Evolutionary conservation across 2,888 invertebrate species (phyloP).

Genomic region (Nasonovia ribisnigri): DNA sequence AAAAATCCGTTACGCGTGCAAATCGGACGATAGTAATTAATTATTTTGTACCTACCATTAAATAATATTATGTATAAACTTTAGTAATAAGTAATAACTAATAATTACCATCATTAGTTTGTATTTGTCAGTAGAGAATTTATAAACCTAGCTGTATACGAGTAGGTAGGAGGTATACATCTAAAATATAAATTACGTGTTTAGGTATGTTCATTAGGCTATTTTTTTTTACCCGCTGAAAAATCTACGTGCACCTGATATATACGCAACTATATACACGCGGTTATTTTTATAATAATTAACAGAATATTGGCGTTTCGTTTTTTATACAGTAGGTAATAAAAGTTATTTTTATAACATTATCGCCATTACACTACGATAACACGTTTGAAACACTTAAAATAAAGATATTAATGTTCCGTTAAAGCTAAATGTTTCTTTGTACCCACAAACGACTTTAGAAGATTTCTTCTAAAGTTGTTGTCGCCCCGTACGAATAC

Average conservation of each 20-base stretch:
- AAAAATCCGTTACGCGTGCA: neutral
- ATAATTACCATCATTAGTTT: neutral
- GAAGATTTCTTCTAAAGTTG: constrained; percentile 6
- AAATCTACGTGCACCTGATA: neutral
- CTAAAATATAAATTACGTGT: neutral
- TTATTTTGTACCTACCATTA: neutral
- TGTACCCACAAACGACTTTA: neutral
- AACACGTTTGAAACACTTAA: constrained; percentile 11
- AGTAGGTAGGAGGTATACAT: neutral
- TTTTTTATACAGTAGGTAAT: constrained; percentile 13
- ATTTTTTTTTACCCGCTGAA: neutral
- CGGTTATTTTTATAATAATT: neutral
- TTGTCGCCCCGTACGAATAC: neutral
- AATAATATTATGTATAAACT: neutral
- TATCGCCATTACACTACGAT: neutral
- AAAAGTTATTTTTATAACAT: constrained; percentile 18
- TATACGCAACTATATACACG: neutral
- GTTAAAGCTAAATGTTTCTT: neutral
- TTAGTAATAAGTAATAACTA: neutral
- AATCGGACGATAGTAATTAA: neutral
- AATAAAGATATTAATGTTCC: constrained; percentile 8
- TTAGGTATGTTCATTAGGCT: neutral
- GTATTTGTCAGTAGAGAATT: neutral
- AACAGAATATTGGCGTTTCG: neutral
- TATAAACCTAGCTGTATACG: neutral